Evolutionary conservation across 2,113 vertebrate genomes (phyloP).

Genomic region (Heterochromis multidens): DNA sequence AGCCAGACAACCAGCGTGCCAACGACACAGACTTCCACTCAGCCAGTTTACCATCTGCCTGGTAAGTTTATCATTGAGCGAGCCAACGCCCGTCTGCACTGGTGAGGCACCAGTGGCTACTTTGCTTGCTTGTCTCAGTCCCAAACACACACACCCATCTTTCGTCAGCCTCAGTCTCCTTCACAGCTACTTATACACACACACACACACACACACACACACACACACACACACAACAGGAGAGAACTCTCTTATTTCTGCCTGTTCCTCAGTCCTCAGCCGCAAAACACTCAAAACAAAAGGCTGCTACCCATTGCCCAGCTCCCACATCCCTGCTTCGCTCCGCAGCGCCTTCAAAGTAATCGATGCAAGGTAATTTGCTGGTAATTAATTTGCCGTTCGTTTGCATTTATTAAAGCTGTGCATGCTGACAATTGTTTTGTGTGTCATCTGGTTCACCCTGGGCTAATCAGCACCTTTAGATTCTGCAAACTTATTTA

Average conservation of each 20-base stretch:
- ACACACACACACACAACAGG: background rate
- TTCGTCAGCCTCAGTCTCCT: slow-evolving; percentile 21
- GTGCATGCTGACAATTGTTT: slow-evolving; percentile 18
- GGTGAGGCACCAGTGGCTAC: slow-evolving; percentile 30
- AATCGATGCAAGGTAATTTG: slow-evolving; percentile 67
- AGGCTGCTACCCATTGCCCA: slow-evolving; percentile 24
- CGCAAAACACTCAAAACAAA: slow-evolving; percentile 44
- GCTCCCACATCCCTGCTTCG: slow-evolving; percentile 16
- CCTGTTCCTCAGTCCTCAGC: slow-evolving; percentile 5
- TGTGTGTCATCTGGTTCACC: background rate
- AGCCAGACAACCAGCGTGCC: slow-evolving; percentile 22
- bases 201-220: slow-evolving; percentile 4
- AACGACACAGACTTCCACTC: slow-evolving; percentile 15
- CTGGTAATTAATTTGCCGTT: slow-evolving; percentile 46
- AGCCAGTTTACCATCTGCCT: slow-evolving; percentile 44
- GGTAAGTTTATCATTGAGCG: background rate
- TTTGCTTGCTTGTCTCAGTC: slow-evolving; percentile 7
- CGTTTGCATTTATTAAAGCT: slow-evolving; percentile 46
- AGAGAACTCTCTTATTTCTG: slow-evolving; percentile 4
- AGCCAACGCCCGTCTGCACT: slow-evolving; percentile 47
- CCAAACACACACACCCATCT: background rate
- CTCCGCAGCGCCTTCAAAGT: slow-evolving; percentile 30
- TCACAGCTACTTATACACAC: slow-evolving; percentile 19
- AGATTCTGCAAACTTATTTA: background rate
- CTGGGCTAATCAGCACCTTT: slow-evolving; percentile 10